Base-by-base conservation (phyloP, 2,888 invertebrate species). In the Sphinx pinastri region DNA sequence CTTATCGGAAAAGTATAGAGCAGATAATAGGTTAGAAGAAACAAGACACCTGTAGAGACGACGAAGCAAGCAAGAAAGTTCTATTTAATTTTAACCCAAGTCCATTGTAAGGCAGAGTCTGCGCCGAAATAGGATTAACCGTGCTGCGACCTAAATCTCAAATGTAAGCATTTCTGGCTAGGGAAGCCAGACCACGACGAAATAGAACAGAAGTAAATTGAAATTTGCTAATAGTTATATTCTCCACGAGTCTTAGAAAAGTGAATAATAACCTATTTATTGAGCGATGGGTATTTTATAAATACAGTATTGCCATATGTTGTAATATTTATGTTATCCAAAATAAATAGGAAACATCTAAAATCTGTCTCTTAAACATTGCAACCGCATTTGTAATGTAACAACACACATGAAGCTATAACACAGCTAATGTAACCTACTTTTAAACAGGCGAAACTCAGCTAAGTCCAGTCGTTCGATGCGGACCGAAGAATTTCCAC, bases 391-490 rank as follows among this genome's bases (percentile, higher is more conserved):
- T 25, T 25, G 25, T 25, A 25, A 25, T 25, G 25, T 25, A 25
- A 25, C 25, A 25, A 25, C 25, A 25, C 25, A 25, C 25, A 2
- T 25, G 25, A 25, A 25, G 25, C 25, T 25, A 25, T 25, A 25
- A 25, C 5, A 25, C 0, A 31, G 57, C n/a, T 38, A 38, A 38
- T 38, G 38, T 38, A 38, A 38, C 8, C 5, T 38, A 3, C 6
- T 38, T 51, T 52, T 81, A 73, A 70, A 71, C 87, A 94, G 94
- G 93, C 76, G 93, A 94, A 79, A 97, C 97, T 5, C 96, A 98
- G 81, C 95, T 98, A 71, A 97, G 98, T 84, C 97, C 98, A 4
- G 96, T 98, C 70, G 95, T 99, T 71, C 95, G 97, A 79, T 97
- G 97, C 85, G 97, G 98, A 0, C 98, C 98, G 38, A 95, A 96